Conservation (phyloP, 2,888 invertebrate species). For the Cantharis rustica region DNA sequence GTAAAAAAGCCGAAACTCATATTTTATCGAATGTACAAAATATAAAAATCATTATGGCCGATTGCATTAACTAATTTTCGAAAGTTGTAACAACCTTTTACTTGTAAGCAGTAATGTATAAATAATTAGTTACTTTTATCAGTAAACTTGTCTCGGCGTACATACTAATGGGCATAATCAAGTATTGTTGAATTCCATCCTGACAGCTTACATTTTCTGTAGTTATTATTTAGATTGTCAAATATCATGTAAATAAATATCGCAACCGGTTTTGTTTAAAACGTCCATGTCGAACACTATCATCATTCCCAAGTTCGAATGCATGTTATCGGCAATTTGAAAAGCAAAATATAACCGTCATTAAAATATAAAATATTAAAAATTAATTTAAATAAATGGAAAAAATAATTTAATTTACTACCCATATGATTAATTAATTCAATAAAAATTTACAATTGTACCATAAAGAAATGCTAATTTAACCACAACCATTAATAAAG, state of each 20-base stretch:
- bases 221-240: slow-evolving; percentile 8
- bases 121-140: not conserved
- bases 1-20: not conserved
- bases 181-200: slow-evolving; percentile 16
- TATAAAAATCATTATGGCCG: not conserved
- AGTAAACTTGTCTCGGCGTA: not conserved
- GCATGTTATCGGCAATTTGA: not conserved
- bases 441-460: not conserved
- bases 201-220: slow-evolving; percentile 15
- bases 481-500: not conserved
- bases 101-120: not conserved
- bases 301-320: not conserved
- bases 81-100: not conserved
- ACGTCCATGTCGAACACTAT: not conserved
- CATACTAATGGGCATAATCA: slow-evolving; percentile 18
- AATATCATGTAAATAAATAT: slow-evolving; percentile 6
- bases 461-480: not conserved
- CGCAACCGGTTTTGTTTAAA: slow-evolving; percentile 6
- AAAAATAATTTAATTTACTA: not conserved
- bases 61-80: not conserved
- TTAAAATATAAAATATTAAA: not conserved
- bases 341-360: not conserved
- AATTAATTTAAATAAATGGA: not conserved
- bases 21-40: not conserved
- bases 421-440: not conserved